phyloP scores from a whole-genome alignment of 2,888 invertebrate species.

The Caenorhabditis japonica region DNA sequence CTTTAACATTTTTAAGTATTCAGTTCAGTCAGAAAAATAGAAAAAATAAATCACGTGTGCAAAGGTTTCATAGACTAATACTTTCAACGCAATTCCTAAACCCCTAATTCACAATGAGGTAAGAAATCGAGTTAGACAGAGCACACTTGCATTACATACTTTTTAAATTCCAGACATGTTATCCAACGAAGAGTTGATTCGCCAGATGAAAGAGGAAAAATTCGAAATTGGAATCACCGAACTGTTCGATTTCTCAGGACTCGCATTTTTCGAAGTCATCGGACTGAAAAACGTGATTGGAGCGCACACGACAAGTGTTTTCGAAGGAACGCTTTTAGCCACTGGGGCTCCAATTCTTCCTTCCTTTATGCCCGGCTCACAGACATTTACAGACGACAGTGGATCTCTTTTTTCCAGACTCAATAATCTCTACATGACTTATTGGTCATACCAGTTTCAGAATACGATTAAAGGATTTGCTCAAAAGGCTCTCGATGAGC shows the following conservation, averaged over 20 bases:
- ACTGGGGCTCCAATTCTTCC: constrained; percentile 55
- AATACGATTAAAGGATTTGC: constrained; percentile 30
- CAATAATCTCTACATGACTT: constrained; percentile 46
- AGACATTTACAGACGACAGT: constrained; percentile 51
- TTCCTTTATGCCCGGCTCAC: constrained; percentile 58
- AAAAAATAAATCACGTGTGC: too few relatives aligned
- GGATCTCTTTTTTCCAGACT: constrained; percentile 46
- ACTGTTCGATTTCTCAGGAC: constrained; percentile 55
- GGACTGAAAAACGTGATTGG: constrained; percentile 54
- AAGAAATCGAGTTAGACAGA: too few relatives aligned
- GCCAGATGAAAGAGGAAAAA: constrained; percentile 47
- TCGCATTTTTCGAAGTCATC: constrained; percentile 53
- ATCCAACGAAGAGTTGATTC: constrained; percentile 25
- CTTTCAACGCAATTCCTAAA: too few relatives aligned
- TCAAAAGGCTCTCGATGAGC: constrained; percentile 49
- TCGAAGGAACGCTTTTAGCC: constrained; percentile 54
- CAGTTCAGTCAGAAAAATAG: too few relatives aligned
- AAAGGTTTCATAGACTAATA: too few relatives aligned
- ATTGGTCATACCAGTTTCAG: constrained; percentile 51
- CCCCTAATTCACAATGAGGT: too few relatives aligned
- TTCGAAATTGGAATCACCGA: constrained; percentile 54
- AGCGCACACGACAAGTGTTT: constrained; percentile 49
- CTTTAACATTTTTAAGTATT: too few relatives aligned
- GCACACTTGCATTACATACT: too few relatives aligned
- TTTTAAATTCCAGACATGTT: constrained; percentile 41